Percentiles rank a stretch among this genome's conserved stretches.
Evolutionary conservation across 2,797 vertebrate species (phyloP).

Genomic region (Gallirallus australis): DNA sequence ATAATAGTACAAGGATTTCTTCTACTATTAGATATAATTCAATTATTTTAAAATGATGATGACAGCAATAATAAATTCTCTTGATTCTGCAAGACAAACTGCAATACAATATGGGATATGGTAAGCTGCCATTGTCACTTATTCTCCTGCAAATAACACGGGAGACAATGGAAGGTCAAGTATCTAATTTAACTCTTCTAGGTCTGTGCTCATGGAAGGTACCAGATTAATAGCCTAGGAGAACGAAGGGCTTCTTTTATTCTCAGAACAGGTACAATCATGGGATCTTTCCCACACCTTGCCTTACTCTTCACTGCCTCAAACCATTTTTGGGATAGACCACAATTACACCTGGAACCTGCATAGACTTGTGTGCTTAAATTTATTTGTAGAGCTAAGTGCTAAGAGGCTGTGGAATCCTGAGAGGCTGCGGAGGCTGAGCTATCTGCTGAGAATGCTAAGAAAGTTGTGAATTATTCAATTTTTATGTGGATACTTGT

Average conservation of each 20-base stretch:
- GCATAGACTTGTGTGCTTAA: slow-evolving; percentile 53
- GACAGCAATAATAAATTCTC: neutral
- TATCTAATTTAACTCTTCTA: slow-evolving; percentile 6
- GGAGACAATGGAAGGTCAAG: neutral
- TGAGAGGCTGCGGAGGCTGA: slow-evolving; percentile 15
- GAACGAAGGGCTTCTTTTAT: slow-evolving; percentile 42
- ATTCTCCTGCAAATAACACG: neutral
- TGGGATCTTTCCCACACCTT: slow-evolving; percentile 67
- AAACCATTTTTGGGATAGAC: slow-evolving; percentile 63
- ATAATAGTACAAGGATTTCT: neutral
- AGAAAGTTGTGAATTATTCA: slow-evolving; percentile 60
- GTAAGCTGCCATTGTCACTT: neutral
- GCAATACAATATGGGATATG: neutral
- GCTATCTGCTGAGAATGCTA: slow-evolving; percentile 50
- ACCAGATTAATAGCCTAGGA: slow-evolving; percentile 27
- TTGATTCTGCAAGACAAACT: neutral
- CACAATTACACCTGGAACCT: slow-evolving; percentile 31
- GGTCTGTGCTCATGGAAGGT: neutral
- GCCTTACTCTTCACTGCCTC: slow-evolving; percentile 54
- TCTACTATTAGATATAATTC: neutral
- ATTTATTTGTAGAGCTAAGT: slow-evolving; percentile 53
- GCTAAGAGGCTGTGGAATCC: slow-evolving; percentile 20
- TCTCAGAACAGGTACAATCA: slow-evolving; percentile 54
- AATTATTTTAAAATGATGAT: slow-evolving; percentile 6
- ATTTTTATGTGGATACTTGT: slow-evolving; percentile 48